A percentile compares a stretch with the other conserved stretches of the same genome.
Evolutionary conservation across 2,888 invertebrate species (phyloP).

Genomic region (Apantesis nais): DNA sequence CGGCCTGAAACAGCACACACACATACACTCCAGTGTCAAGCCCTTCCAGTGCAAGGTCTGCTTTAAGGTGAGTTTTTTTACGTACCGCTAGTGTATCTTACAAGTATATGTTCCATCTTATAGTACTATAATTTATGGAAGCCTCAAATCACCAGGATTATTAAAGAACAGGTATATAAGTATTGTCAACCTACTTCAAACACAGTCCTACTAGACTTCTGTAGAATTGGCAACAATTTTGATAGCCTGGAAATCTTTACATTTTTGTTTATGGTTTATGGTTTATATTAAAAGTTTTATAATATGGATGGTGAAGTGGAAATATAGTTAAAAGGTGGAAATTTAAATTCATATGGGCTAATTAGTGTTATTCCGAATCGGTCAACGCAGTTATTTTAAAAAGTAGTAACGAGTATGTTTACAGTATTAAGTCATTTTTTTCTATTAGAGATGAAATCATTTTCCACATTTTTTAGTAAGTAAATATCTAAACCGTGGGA

Average conservation of each 20-base stretch:
- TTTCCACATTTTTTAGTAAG: too few relatives aligned
- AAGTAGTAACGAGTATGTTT: neutral
- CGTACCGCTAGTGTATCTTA: neutral
- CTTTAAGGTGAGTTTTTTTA: slow-evolving; percentile 88
- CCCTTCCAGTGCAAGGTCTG: slow-evolving; percentile 99
- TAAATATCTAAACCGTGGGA: too few relatives aligned
- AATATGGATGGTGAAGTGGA: neutral
- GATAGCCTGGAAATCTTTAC: neutral
- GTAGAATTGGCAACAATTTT: neutral
- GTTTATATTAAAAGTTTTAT: neutral
- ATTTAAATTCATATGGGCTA: neutral
- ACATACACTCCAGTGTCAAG: slow-evolving; percentile 99
- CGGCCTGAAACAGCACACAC: slow-evolving; percentile 99
- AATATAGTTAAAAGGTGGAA: neutral
- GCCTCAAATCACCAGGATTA: neutral
- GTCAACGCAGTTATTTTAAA: neutral
- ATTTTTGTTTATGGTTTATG: neutral
- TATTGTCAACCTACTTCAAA: neutral
- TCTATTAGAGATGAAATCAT: too few relatives aligned
- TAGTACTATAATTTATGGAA: too few relatives aligned
- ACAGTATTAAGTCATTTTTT: too few relatives aligned
- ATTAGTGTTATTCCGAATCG: neutral
- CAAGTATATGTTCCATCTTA: neutral
- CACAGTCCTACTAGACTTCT: neutral
- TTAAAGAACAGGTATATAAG: neutral